Evolutionary conservation across 1,140 invertebrate genomes (phyloP).

Genomic region (Nomia melanderi): DNA sequence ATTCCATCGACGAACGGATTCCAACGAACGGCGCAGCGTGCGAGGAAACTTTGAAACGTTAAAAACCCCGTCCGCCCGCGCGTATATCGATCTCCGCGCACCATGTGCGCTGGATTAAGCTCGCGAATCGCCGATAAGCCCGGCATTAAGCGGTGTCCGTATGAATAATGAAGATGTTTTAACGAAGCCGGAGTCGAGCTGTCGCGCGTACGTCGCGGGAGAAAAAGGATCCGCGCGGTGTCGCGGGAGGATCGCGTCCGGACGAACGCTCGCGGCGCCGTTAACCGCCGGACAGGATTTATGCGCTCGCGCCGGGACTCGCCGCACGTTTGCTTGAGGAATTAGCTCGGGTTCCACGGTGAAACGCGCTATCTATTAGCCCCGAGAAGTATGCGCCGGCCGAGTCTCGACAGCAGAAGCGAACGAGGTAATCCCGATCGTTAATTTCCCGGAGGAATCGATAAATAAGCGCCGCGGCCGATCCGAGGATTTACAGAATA

Average conservation of each 20-base stretch:
- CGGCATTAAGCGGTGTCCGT: slow-evolving; percentile 11
- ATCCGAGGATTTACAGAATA: slow-evolving; percentile 2
- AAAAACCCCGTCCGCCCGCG: too few relatives aligned
- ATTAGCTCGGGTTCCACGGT: slow-evolving; percentile 9
- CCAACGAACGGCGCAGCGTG: too few relatives aligned
- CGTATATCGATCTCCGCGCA: background rate
- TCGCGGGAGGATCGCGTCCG: too few relatives aligned
- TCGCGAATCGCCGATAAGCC: slow-evolving; percentile 8
- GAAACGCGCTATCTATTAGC: slow-evolving; percentile 26
- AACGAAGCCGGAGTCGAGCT: background rate
- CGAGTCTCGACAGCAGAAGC: background rate
- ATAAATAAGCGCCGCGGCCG: background rate
- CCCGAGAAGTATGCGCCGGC: slow-evolving; percentile 18
- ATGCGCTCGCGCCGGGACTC: background rate
- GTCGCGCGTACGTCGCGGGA: background rate
- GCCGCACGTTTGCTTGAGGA: slow-evolving; percentile 24
- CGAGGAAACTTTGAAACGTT: too few relatives aligned
- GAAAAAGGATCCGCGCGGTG: too few relatives aligned
- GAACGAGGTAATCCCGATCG: slow-evolving; percentile 1
- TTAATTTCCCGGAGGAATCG: slow-evolving; percentile 30
- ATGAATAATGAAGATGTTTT: slow-evolving; percentile 29
- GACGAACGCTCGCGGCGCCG: too few relatives aligned
- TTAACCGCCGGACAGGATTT: slow-evolving; percentile 14
- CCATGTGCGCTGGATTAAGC: background rate
- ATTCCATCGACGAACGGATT: too few relatives aligned